Percentiles rank a stretch among this genome's conserved stretches.
Conservation (phyloP, 92 coral and sea anemone species). For the Epizoanthus scotinus region DNA sequence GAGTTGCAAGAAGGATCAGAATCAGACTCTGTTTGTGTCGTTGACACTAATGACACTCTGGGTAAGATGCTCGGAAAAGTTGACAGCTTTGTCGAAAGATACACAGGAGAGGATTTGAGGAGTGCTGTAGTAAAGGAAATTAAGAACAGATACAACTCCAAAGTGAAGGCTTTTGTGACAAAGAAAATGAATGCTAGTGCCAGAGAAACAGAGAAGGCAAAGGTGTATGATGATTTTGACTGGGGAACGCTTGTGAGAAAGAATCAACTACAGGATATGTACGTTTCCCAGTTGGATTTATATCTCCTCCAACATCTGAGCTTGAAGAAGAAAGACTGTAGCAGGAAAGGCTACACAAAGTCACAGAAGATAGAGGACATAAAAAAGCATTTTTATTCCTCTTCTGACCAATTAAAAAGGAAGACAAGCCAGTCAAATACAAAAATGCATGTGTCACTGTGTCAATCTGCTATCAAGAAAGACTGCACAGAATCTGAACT, state of each 20-base stretch:
- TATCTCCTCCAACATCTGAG: conserved; percentile 35
- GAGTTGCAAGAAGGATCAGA: conserved; percentile 2
- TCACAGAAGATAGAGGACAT: neutral
- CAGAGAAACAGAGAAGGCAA: conserved; percentile 53
- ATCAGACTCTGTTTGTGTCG: conserved; percentile 11
- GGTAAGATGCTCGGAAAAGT: conserved; percentile 51
- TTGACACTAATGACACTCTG: conserved; percentile 52
- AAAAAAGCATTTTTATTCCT: conserved; percentile 21
- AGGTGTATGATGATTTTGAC: conserved; percentile 57
- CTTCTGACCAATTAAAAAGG: neutral
- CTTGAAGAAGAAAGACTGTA: conserved; percentile 53
- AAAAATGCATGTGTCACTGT: conserved; percentile 40
- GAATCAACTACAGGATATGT: conserved; percentile 41
- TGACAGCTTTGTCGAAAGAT: conserved; percentile 45
- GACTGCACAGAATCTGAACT: conserved; percentile 5
- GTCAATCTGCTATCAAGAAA: conserved; percentile 7
- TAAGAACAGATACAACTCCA: conserved; percentile 37
- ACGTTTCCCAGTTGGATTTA: conserved; percentile 52
- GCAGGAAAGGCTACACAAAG: conserved; percentile 48
- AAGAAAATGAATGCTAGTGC: conserved; percentile 57
- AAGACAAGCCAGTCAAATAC: neutral
- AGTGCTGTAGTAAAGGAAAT: conserved; percentile 44
- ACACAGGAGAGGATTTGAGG: conserved; percentile 56
- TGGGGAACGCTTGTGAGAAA: too few relatives aligned
- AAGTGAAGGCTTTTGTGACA: conserved; percentile 45